Conservation (phyloP, 2,888 invertebrate species). For the Synanthedon myopaeformis region DNA sequence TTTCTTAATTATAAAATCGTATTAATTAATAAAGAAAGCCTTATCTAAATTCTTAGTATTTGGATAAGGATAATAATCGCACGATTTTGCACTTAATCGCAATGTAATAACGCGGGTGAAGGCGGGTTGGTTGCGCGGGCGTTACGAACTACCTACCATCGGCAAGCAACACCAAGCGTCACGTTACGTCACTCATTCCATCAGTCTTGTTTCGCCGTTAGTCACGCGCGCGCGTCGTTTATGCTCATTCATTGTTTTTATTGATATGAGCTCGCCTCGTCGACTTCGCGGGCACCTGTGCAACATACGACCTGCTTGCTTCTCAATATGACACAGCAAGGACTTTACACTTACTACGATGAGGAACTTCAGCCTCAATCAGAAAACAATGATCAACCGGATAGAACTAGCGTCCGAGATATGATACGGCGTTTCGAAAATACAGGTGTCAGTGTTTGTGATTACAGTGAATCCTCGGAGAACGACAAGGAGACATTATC, state of each 20-base stretch:
- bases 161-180: constrained; percentile 14
- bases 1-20: too few species aligned
- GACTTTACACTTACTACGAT: constrained; percentile 35
- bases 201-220: constrained; percentile 23
- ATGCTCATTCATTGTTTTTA: constrained; percentile 33
- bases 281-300: constrained; percentile 37
- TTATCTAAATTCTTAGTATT: constrained; percentile 11
- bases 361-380: constrained; percentile 40
- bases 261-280: constrained; percentile 49
- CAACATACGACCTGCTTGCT: constrained; percentile 28
- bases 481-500: constrained; percentile 38
- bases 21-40: too few species aligned
- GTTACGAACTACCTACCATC: neutral
- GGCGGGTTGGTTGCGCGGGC: constrained; percentile 36
- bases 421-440: constrained; percentile 60
- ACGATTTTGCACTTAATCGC: constrained; percentile 11
- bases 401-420: constrained; percentile 50
- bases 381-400: constrained; percentile 41
- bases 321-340: constrained; percentile 55
- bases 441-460: constrained; percentile 33
- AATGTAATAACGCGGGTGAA: constrained; percentile 1
- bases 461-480: constrained; percentile 47
- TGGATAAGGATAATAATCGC: constrained; percentile 6
- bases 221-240: constrained; percentile 39
- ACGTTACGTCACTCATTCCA: constrained; percentile 5